A percentile compares a stretch with the other conserved stretches of the same genome.
These are phyloP conservation scores for Illadopsis cleaveri DNA, from an alignment of 2,113 vertebrate species.

Conservation along the genomic window DNA sequence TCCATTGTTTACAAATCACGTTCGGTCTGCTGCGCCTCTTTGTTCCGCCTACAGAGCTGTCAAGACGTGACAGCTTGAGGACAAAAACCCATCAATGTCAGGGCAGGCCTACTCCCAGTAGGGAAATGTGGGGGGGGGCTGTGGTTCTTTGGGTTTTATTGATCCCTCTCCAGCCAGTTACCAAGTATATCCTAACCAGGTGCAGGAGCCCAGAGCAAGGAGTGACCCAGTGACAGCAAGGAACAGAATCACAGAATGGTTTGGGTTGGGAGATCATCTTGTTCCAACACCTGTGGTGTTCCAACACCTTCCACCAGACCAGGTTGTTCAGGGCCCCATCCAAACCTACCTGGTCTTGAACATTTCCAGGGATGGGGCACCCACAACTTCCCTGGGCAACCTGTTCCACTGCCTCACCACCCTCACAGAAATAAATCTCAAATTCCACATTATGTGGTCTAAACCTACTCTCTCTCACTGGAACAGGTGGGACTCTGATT, in stretches of 20 bases:
- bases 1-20: background rate
- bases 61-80: background rate
- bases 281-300: no score
- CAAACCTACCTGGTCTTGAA: background rate
- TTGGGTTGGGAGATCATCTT: background rate
- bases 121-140: background rate
- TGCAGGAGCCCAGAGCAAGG: background rate
- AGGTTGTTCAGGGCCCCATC: background rate
- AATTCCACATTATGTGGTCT: background rate
- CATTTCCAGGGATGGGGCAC: background rate
- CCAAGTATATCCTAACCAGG: rapidly evolving
- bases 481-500: background rate
- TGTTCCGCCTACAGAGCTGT: background rate
- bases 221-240: background rate
- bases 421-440: background rate
- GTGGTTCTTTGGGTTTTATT: background rate
- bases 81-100: background rate
- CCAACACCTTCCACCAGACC: background rate
- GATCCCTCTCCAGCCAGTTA: background rate
- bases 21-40: background rate
- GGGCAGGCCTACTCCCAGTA: rapidly evolving
- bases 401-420: background rate
- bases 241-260: background rate
- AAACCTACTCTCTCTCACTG: background rate
- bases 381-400: background rate